Conservation (phyloP, 1,140 invertebrate genomes). For the Batillaria attramentaria region DNA sequence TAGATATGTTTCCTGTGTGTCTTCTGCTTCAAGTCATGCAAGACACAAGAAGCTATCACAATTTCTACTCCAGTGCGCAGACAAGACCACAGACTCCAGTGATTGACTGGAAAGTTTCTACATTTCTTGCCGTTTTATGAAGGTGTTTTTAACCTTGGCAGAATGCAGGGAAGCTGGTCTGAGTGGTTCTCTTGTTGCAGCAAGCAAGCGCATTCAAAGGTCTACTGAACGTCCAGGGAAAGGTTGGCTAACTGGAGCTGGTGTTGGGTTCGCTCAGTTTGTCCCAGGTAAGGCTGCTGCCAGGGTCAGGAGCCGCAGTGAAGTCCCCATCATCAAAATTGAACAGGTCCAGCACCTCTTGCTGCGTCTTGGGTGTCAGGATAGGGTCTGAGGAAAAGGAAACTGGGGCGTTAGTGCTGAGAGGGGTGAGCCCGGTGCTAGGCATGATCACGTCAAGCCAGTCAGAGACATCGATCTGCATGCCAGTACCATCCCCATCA, state of each 20-base stretch:
- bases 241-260: constrained; percentile 31
- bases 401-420: constrained; percentile 62
- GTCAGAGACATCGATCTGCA: constrained; percentile 82
- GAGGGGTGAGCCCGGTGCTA: constrained; percentile 62
- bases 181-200: too few species aligned
- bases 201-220: too few species aligned
- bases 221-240: too few species aligned
- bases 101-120: too few species aligned
- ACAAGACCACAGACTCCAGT: too few species aligned
- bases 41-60: too few species aligned
- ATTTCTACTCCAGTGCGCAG: too few species aligned
- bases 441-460: constrained; percentile 82
- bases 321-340: constrained; percentile 81
- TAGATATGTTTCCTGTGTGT: too few species aligned
- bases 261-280: constrained; percentile 59
- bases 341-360: constrained; percentile 81
- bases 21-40: too few species aligned
- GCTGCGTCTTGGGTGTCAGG: constrained; percentile 76
- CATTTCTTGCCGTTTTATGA: too few species aligned
- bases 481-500: constrained; percentile 62
- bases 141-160: too few species aligned
- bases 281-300: constrained; percentile 63
- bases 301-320: constrained; percentile 76
- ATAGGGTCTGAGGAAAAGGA: constrained; percentile 76
- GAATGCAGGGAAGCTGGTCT: too few species aligned